These are phyloP conservation scores for Apaloderma vittatum DNA, from an alignment of 2,113 vertebrate species.

Conservation along the genomic window DNA sequence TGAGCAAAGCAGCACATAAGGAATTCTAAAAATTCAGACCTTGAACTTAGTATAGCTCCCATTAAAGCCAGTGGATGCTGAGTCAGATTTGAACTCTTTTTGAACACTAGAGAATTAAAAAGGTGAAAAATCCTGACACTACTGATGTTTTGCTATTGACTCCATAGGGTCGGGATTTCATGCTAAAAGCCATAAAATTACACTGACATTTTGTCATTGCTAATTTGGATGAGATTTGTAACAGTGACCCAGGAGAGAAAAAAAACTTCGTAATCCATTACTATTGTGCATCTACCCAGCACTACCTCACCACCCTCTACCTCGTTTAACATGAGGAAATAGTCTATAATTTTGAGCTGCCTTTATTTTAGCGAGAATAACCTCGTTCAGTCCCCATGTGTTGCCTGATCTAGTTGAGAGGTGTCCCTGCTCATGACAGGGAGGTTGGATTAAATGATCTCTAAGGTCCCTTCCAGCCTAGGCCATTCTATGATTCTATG, in stretches of 20 bases:
- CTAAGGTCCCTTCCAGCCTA: too few relatives aligned
- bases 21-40: not conserved
- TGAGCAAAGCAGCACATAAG: not conserved
- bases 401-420: too few relatives aligned
- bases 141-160: constrained; percentile 28
- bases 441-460: too few relatives aligned
- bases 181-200: constrained; percentile 49
- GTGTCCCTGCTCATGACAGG: too few relatives aligned
- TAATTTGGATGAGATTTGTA: constrained; percentile 36
- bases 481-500: too few relatives aligned
- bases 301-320: not conserved
- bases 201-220: not conserved
- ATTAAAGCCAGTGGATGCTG: constrained; percentile 37
- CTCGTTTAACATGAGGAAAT: not conserved
- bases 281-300: not conserved
- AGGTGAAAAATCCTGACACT: constrained; percentile 50
- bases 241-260: constrained; percentile 38
- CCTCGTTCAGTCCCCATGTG: too few relatives aligned
- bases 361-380: constrained; percentile 30
- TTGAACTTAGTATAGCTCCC: not conserved
- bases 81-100: constrained; percentile 38
- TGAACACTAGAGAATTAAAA: not conserved
- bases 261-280: constrained; percentile 38
- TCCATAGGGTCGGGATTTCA: constrained; percentile 10
- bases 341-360: constrained; percentile 16